Base-by-base conservation (phyloP, 2,888 invertebrate species). In the Platycnemis pennipes region DNA sequence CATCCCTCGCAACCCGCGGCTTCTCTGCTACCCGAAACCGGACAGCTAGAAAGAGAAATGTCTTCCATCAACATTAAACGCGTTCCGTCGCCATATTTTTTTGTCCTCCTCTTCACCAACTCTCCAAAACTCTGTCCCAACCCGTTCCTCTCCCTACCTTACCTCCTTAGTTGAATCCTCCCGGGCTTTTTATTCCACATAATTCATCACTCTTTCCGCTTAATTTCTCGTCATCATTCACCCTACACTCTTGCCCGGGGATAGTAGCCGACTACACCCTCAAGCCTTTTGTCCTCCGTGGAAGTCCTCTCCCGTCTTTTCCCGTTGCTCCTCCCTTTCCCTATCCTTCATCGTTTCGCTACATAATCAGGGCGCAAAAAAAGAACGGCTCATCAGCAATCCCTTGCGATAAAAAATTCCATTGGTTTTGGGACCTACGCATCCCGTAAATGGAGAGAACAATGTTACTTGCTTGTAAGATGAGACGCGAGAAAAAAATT, bases 181-280 rank as follows among this genome's bases (percentile, higher is more conserved):
- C 31, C 13, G 31, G 37, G 77, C 11, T 77, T 26, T 77, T 77
- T 37, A 77, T 77, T 77, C 77, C 77, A 37, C 31, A 77, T 37
- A 77, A 77, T 77, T 77, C 77, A 77, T 77, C 77, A 77, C 37
- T 77, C 77, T 77, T 77, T 77, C 77, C 77, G 77, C 77, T 77
- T 77, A 77, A 77, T 77, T 77, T 31, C 77, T 77, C 77, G 8
- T 77, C 77, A 37, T 77, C 77, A 77, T 77, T 77, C 77, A 77
- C 77, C 37, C 77, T 4, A 31, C 77, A 11, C 77, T 37, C 77
- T 11, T 11, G n/a, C 3, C 63, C 63, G 19, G 63, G 16, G n/a
- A 37, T 31, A 13, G 77, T n/a, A 77, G 3, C 7, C 37, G 13
- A 16, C 31, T 37, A 31, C 31, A 37, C 37, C 77, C 77, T 77